phyloP scores from a whole-genome alignment of 2,113 vertebrate genomes.

The Pogonocichla stellata region DNA sequence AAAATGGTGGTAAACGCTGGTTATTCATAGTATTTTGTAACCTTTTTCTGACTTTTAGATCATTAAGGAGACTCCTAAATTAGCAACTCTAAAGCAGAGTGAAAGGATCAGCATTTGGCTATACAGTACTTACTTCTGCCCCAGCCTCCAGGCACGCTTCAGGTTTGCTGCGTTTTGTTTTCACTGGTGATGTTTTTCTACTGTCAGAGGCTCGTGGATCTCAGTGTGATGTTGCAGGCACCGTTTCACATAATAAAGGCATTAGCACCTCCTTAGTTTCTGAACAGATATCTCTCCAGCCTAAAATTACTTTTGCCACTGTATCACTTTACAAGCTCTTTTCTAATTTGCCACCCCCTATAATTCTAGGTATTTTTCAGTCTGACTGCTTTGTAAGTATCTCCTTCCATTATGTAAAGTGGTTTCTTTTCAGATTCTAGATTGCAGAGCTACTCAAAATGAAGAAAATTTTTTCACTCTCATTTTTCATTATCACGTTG shows the following conservation, averaged over 20 bases:
- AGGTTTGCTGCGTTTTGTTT: background rate
- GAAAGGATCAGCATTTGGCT: background rate
- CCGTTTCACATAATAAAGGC: conserved; percentile 24
- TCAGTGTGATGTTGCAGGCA: background rate
- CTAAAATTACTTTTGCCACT: conserved; percentile 28
- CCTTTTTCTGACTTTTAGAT: background rate
- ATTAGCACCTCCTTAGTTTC: conserved; percentile 21
- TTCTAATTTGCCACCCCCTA: conserved; percentile 53
- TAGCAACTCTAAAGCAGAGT: background rate
- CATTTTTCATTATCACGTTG: conserved; percentile 53
- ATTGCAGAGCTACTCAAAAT: conserved; percentile 58
- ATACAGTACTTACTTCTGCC: background rate
- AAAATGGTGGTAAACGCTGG: background rate
- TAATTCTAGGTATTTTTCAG: conserved; percentile 49
- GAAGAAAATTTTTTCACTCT: conserved; percentile 44
- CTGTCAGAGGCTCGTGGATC: background rate
- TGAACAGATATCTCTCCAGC: background rate
- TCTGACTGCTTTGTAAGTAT: conserved; percentile 48
- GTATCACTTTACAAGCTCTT: conserved; percentile 38
- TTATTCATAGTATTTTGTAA: background rate
- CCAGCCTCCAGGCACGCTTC: background rate
- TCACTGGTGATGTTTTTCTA: background rate
- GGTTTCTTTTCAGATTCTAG: conserved; percentile 60
- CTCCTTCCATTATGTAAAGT: conserved; percentile 59
- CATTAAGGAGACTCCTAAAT: background rate